Evolutionary conservation across 2,113 vertebrate genomes (phyloP).

Genomic region (Dicrurus megarhynchus): DNA sequence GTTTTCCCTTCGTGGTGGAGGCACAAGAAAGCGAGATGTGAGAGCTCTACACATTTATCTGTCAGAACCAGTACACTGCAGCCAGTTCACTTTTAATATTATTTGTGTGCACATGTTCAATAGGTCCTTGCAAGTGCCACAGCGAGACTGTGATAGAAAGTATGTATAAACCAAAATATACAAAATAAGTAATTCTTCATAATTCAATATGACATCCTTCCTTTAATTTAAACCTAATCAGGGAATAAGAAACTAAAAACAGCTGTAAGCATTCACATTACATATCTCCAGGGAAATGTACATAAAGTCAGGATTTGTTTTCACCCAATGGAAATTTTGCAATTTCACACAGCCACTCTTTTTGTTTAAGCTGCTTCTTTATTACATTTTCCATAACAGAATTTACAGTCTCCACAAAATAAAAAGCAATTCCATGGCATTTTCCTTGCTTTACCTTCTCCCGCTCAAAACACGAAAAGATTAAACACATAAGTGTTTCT

Average conservation of each 20-base stretch:
- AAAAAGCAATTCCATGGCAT: conserved; percentile 18
- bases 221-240: conserved; percentile 68
- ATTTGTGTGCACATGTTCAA: neutral
- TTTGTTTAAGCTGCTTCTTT: conserved; percentile 50
- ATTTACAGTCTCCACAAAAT: conserved; percentile 46
- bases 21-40: neutral
- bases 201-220: conserved; percentile 58
- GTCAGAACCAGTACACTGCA: neutral
- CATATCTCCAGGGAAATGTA: conserved; percentile 38
- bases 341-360: conserved; percentile 37
- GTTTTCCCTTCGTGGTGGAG: neutral
- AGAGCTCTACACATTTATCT: neutral
- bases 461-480: neutral
- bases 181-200: conserved; percentile 50
- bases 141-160: neutral
- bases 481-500: conserved; percentile 29
- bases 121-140: neutral
- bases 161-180: neutral
- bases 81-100: neutral
- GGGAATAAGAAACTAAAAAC: conserved; percentile 65
- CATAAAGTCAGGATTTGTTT: conserved; percentile 66
- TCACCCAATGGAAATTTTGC: conserved; percentile 52
- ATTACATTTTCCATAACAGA: conserved; percentile 54
- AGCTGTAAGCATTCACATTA: conserved; percentile 64
- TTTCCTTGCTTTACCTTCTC: conserved; percentile 9